Evolutionary conservation across 2,797 vertebrate genomes (phyloP), one percentile per base, ranked within the genome.

Genomic region (Champsocephalus gunnari): DNA sequence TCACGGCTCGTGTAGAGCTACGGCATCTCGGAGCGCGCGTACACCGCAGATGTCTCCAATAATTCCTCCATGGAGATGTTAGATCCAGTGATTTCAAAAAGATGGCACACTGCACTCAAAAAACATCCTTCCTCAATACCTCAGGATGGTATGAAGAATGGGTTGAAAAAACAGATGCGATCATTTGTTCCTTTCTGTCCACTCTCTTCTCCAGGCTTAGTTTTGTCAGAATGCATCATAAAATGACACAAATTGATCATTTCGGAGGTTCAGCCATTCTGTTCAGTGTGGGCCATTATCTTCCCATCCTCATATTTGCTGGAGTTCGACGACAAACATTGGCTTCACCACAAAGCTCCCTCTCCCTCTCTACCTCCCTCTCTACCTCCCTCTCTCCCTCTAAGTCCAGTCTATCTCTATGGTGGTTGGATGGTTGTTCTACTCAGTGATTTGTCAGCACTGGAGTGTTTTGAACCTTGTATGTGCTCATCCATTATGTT

Each of bases 311-410:
- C 91, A 88, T 86, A 82, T 88, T 88, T 86, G 83, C 85, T 84
- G 73, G 92, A 93, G 89, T 92, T 94, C 87, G 75, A 91, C 87
- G 87, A 84, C 89, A 86, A 90, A 92, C 84, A 89, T 80, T 87
- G 81, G 79, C 92, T 89, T 88, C 77, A 80, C 84, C 87, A 82
- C 85, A 74, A 48, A 62, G 43, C 70, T 48, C 76, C 62, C 69
- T 47, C 59, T 57, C 43, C 8, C 45, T 34, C 57, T 62, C 66
- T 55, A 62, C 44, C 70, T 41, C 51, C 44, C 76, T 49, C 32
- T 57, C 16, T 24, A 24, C 24, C 24, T 38, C 8, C 17, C 14
- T 8, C 17, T 12, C 21, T 2, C 55, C 38, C 50, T 24, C 51
- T 21, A n/a, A 19, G 17, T 56, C 73, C 69, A 65, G 51, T 73